Conservation (phyloP, 1,140 invertebrate species). For the Trichogramma pretiosum region DNA sequence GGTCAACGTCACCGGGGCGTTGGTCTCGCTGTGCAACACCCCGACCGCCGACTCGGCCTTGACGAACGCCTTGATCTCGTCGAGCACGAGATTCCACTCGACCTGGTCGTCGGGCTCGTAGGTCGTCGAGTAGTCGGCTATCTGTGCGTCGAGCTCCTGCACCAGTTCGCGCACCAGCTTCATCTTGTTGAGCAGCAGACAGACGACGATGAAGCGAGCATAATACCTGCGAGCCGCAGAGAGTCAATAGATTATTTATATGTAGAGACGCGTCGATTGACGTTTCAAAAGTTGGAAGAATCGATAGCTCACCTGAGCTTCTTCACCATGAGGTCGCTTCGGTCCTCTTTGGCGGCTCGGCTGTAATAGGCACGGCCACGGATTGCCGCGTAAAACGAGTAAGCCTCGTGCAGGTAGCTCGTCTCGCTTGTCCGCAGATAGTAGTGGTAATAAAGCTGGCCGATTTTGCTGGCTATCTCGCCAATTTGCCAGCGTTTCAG, state of each 20-base stretch:
- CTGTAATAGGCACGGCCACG: conserved; percentile 89
- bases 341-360: conserved; percentile 85
- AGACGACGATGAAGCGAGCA: conserved; percentile 93
- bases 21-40: conserved; percentile 78
- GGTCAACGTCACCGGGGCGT: conserved; percentile 66
- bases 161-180: conserved; percentile 88
- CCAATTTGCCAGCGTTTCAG: conserved; percentile 97
- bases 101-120: conserved; percentile 95
- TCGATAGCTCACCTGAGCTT: conserved; percentile 71
- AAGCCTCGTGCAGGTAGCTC: conserved; percentile 91
- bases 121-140: conserved; percentile 87
- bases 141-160: conserved; percentile 80
- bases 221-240: conserved; percentile 62
- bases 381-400: conserved; percentile 94
- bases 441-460: conserved; percentile 97
- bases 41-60: conserved; percentile 83
- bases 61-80: conserved; percentile 91
- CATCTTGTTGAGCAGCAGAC: conserved; percentile 88
- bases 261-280: background rate
- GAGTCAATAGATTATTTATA: background rate
- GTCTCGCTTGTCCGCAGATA: conserved; percentile 94
- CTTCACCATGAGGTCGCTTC: conserved; percentile 94
- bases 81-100: conserved; percentile 90
- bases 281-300: background rate
- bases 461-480: conserved; percentile 97